phyloP scores from a whole-genome alignment of 1,140 invertebrate genomes.

The Calliopsis andreniformis region DNA sequence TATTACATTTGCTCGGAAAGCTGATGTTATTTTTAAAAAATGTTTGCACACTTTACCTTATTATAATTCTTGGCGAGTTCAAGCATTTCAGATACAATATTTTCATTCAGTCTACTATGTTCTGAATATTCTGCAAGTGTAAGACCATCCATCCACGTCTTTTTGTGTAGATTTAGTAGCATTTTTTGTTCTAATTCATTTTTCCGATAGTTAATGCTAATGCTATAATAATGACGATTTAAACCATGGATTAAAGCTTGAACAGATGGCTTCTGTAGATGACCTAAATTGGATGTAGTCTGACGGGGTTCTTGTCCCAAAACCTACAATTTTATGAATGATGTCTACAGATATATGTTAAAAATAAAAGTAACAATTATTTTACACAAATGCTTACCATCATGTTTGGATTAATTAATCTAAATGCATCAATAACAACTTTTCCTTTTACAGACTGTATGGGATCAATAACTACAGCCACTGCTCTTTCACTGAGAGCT shows the following conservation, averaged over 20 bases:
- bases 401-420: conserved; percentile 99
- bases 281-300: conserved; percentile 99
- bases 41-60: conserved; percentile 85
- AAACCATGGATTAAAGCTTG: conserved; percentile 99
- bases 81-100: conserved; percentile 97
- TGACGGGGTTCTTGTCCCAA: conserved; percentile 99
- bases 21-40: conserved; percentile 22
- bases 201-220: conserved; percentile 99
- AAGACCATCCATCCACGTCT: conserved; percentile 99
- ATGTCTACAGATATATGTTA: neutral
- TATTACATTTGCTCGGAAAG: neutral
- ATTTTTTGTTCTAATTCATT: conserved; percentile 99
- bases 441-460: conserved; percentile 99
- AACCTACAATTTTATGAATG: conserved; percentile 79
- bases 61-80: conserved; percentile 99
- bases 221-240: conserved; percentile 99
- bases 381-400: conserved; percentile 84
- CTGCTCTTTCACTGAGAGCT: conserved; percentile 97
- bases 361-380: neutral
- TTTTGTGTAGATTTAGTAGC: conserved; percentile 99
- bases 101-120: conserved; percentile 95
- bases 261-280: conserved; percentile 99
- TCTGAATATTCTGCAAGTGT: conserved; percentile 96
- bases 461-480: conserved; percentile 99
- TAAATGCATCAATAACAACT: conserved; percentile 97